phyloP scores from a whole-genome alignment of 1,140 invertebrate genomes.

The Apolygus lucorum region DNA sequence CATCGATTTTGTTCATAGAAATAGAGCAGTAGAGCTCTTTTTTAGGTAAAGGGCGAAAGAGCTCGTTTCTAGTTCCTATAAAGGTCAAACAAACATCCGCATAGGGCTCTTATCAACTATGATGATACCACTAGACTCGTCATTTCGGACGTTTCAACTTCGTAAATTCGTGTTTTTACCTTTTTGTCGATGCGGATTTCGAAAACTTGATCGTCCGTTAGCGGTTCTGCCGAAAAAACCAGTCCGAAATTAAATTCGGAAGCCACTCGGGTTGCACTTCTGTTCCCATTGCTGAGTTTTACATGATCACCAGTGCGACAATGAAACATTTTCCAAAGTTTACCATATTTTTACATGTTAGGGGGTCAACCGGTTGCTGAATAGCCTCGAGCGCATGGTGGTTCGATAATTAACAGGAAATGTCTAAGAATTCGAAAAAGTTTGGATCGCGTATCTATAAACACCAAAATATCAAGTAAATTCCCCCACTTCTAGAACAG shows the following conservation, averaged over 20 bases:
- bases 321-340: slow-evolving; percentile 52
- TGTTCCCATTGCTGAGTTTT: slow-evolving; percentile 67
- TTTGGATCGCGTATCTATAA: too few species aligned
- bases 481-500: background rate
- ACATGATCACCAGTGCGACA: slow-evolving; percentile 69
- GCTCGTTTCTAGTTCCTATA: too few species aligned
- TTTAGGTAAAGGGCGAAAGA: too few species aligned
- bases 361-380: background rate
- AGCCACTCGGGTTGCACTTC: slow-evolving; percentile 67
- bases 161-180: too few species aligned
- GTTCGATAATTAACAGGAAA: background rate
- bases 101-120: too few species aligned
- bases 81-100: too few species aligned
- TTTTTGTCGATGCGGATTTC: slow-evolving; percentile 83
- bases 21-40: too few species aligned
- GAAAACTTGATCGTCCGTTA: slow-evolving; percentile 75
- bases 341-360: too few species aligned
- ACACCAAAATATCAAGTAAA: background rate
- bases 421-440: background rate
- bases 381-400: background rate
- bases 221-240: slow-evolving; percentile 71
- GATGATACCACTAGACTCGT: too few species aligned
- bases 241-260: slow-evolving; percentile 74
- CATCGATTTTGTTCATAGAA: too few species aligned
- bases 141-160: too few species aligned